Evolutionary conservation across 1,140 invertebrate genomes (phyloP), one percentile per base, ranked within the genome.

Genomic region (Mamestra configurata): DNA sequence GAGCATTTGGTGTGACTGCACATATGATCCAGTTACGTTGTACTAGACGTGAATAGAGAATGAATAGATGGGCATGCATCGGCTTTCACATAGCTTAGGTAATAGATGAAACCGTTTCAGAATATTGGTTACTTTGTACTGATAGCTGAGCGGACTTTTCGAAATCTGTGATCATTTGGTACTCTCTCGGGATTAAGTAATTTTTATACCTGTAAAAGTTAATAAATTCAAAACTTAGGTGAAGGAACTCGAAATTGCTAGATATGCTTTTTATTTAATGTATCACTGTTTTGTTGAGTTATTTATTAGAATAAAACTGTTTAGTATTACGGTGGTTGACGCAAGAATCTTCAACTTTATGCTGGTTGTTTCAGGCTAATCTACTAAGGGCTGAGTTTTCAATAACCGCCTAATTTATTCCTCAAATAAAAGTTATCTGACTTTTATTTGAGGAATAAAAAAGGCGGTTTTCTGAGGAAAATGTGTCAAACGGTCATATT

Each of bases 91-190:
- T 57, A 82, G 80, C 79, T 73, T 92, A 92, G 90, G 3, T 84
- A 86, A 81, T 92, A 93, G 88, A 90, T 81, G 71, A 87, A 92
- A 90, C 92, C 92, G 92, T 94, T 91, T 90, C 86, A 81, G 86
- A 86, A 84, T 84, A 79, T 93, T 94, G 87, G 89, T 91, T 90
- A 93, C 89, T 92, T 93, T 92, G 88, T 92, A 93, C 92, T 94
- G 57, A 93, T 93, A 88, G 46, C 75, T 86, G 91, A 91, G 88
- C 91, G 92, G 92, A 92, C 70, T 86, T 91, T 89, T 94, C 92
- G 90, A 86, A 94, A 94, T 94, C 93, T 94, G 93, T 94, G 93
- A 94, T 94, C 92, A 94, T 92, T 92, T 94, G 93, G 93, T 94
- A 94, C 93, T 94, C 93, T 94, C 93, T 94, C 88, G 89, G 89